Conservation (phyloP, 2,888 invertebrate species). For the Ctenicera cuprea region DNA sequence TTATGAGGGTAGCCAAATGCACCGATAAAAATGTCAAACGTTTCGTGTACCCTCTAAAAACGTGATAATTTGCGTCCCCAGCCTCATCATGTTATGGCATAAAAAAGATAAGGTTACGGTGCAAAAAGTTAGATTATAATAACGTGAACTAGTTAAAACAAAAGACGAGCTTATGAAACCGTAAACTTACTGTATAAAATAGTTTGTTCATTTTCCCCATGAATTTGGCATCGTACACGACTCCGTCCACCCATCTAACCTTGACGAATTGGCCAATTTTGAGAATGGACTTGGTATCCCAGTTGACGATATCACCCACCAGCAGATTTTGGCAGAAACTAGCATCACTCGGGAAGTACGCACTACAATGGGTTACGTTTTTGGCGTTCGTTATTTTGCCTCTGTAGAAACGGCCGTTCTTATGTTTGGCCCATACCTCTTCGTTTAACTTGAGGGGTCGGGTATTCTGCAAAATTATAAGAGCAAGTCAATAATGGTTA, state of each 20-base stretch:
- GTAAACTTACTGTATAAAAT: slow-evolving; percentile 50
- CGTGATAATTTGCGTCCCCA: no score
- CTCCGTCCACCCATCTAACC: slow-evolving; percentile 76
- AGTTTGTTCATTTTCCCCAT: slow-evolving; percentile 37
- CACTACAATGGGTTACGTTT: slow-evolving; percentile 74
- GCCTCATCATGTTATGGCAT: no score
- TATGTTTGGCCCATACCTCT: slow-evolving; percentile 78
- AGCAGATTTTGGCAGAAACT: slow-evolving; percentile 77
- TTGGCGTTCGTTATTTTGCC: slow-evolving; percentile 73
- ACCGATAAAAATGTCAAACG: no score
- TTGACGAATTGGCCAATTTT: slow-evolving; percentile 72
- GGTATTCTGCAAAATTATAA: not conserved
- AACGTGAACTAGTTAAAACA: no score
- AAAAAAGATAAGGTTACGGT: no score
- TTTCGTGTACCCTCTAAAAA: no score
- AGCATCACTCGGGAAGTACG: slow-evolving; percentile 78
- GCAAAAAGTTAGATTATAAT: no score
- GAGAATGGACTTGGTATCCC: slow-evolving; percentile 63
- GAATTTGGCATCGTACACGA: slow-evolving; percentile 56
- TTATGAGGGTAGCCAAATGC: no score
- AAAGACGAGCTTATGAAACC: not conserved
- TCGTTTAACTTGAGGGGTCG: slow-evolving; percentile 60
- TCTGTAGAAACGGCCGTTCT: slow-evolving; percentile 77
- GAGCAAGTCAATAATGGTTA: no score
- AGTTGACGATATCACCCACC: slow-evolving; percentile 74